Base-by-base conservation (phyloP, 2,113 vertebrate species). In the Antennarius striatus region DNA sequence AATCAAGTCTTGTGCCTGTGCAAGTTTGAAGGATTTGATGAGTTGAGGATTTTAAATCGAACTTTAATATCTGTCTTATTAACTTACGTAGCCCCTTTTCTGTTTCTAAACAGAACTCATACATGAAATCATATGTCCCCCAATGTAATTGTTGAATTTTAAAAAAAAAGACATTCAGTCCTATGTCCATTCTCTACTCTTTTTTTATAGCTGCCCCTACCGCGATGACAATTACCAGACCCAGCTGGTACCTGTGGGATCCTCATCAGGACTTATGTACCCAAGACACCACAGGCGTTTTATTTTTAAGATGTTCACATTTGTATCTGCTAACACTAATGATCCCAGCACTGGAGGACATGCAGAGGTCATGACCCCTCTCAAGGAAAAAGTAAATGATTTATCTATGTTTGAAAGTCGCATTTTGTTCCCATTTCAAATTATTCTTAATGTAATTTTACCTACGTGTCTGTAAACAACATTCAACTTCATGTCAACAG, bases 291-390 rank as follows among this genome's bases (percentile, higher is more conserved):
- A 87, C 82, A 87, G 61, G 11, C 68, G 77, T 29, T 93, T 92
- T 54, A 1, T 82, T 68, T 83, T 93, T 16, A 87, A 87, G 83
- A 92, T 91, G 90, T 92, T 93, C 74, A 86, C 81, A 3, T 93
- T 93, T 83, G 77, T 91, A 10, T 3, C 30, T 16, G 29, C 42
- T 43, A 12, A 10, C 55, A 4, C 42, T 43, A 12, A 10, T 52
- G 3, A 64, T 73, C 1, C 47, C 0, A 0, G 2, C n/a, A 52
- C 68, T 15, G 11, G 5, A 40, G 43, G 1, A 0, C 0, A 30
- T 53, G 28, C 6, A 36, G 46, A 47, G 51, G 5, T 0, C 15
- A 7, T 40, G 3, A 17, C 0, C 17, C 86, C 79, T 59, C 47
- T 86, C 40, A 58, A 40, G 14, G 77, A 89, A 75, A 75, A 73